Conservation (phyloP, 2,888 invertebrate species). For the Phoronis australis region DNA sequence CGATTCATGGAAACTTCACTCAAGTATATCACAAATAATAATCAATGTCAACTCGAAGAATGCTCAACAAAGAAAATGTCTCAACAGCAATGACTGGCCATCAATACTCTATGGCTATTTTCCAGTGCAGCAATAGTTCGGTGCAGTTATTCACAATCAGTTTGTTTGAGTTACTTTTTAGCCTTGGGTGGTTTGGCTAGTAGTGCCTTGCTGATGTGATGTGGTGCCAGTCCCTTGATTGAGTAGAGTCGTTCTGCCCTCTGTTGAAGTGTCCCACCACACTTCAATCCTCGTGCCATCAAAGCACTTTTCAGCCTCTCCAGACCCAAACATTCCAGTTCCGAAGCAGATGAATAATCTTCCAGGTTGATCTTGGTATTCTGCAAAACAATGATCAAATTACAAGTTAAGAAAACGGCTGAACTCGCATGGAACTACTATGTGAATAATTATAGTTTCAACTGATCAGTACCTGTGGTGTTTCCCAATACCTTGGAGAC, state of each 20-base stretch:
- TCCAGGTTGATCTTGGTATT: conserved; percentile 31
- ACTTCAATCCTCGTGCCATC: conserved; percentile 53
- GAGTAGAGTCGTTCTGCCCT: conserved; percentile 54
- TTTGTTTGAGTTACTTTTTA: too few species aligned
- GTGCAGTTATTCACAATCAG: too few species aligned
- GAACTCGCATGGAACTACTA: not conserved
- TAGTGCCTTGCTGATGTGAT: conserved; percentile 41
- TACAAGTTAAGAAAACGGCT: not conserved
- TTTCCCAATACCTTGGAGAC: too few species aligned
- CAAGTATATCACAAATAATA: too few species aligned
- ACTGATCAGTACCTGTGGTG: too few species aligned
- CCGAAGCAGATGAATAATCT: conserved; percentile 21
- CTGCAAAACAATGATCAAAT: not conserved
- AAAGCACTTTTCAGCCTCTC: conserved; percentile 50
- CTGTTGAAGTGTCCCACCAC: conserved; percentile 55
- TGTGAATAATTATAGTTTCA: too few species aligned
- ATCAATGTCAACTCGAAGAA: too few species aligned
- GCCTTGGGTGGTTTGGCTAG: conserved; percentile 39
- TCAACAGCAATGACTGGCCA: too few species aligned
- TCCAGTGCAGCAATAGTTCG: too few species aligned
- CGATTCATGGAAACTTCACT: too few species aligned
- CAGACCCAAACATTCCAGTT: conserved; percentile 51
- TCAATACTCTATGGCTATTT: too few species aligned
- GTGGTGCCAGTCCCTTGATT: conserved; percentile 43
- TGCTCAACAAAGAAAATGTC: too few species aligned